Conservation (phyloP, 1,140 invertebrate species). For the Scylla paramamosain region DNA sequence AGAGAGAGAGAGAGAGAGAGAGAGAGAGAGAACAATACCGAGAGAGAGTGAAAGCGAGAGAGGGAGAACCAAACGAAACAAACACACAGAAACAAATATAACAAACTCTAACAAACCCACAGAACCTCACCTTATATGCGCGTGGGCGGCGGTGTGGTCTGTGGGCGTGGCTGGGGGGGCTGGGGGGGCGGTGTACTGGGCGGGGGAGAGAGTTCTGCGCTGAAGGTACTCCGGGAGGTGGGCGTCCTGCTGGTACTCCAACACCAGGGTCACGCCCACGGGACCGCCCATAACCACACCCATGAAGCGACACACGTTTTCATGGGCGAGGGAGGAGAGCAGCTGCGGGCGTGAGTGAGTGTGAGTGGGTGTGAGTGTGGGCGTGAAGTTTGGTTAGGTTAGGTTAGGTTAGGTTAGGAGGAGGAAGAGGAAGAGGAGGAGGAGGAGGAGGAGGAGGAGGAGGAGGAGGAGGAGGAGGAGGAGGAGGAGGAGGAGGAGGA, state of each 20-base stretch:
- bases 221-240: conserved; percentile 64
- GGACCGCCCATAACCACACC: conserved; percentile 78
- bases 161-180: not conserved
- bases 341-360: conserved; percentile 78
- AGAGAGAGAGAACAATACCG: not conserved
- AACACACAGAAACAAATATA: not conserved
- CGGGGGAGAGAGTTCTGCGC: conserved; percentile 53
- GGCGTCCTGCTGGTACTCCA: conserved; percentile 59
- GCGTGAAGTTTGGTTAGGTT: not conserved
- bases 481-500: not conserved
- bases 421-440: not conserved
- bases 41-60: too few species aligned
- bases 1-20: not conserved
- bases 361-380: not conserved
- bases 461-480: not conserved
- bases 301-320: conserved; percentile 82
- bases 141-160: not conserved
- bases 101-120: not conserved
- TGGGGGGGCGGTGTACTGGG: not conserved
- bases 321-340: conserved; percentile 81
- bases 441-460: not conserved
- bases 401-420: not conserved
- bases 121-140: not conserved
- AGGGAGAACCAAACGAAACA: too few species aligned
- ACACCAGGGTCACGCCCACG: conserved; percentile 60